Conservation (phyloP, 2,797 vertebrate genomes). For the Gallinago nigripennis region DNA sequence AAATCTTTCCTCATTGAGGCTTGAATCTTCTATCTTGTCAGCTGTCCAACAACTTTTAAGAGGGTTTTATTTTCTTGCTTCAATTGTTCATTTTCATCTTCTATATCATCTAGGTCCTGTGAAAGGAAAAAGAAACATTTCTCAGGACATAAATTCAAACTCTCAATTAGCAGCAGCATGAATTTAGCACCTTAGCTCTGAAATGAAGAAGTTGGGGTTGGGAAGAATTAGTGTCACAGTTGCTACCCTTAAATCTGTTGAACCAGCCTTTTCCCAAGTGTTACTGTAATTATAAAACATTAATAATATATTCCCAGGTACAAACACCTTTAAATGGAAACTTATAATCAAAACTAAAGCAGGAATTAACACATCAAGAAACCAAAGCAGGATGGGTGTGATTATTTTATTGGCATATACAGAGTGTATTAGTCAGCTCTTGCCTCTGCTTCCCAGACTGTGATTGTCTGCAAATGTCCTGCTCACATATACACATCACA, state of each 20-base stretch:
- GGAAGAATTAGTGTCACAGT: neutral
- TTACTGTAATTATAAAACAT: neutral
- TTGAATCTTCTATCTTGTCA: conserved; percentile 93
- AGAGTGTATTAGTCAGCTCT: neutral
- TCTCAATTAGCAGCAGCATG: neutral
- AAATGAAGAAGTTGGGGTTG: neutral
- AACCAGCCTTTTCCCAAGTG: neutral
- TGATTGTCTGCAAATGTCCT: neutral
- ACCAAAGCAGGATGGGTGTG: neutral
- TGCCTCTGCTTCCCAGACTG: neutral
- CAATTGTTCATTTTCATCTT: conserved; percentile 98
- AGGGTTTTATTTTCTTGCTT: conserved; percentile 99
- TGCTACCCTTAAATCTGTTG: neutral
- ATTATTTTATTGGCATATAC: neutral
- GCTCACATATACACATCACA: neutral
- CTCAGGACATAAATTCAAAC: neutral
- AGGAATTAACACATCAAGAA: neutral
- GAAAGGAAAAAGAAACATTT: conserved; percentile 3
- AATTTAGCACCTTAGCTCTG: neutral
- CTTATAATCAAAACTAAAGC: neutral
- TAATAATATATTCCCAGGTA: neutral
- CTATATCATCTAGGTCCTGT: conserved; percentile 96
- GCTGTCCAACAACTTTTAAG: conserved; percentile 97
- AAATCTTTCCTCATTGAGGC: conserved; percentile 58
- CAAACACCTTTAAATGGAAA: neutral